Percentiles rank a stretch among this genome's conserved stretches.
Evolutionary conservation across 2,797 vertebrate genomes (phyloP).

Genomic region (Nyctalus aviator): DNA sequence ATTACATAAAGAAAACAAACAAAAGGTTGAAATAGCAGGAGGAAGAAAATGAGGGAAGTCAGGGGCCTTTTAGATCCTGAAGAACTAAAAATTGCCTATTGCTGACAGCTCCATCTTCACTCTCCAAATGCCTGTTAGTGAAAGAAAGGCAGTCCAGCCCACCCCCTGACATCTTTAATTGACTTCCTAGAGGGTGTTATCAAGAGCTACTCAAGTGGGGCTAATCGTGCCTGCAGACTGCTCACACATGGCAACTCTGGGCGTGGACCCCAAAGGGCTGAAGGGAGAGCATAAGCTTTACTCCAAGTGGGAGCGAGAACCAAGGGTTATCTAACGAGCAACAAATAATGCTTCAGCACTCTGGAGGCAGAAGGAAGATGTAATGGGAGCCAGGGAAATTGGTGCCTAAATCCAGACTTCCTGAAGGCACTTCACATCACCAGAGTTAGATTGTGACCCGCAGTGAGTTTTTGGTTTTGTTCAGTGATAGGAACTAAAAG

Average conservation of each 20-base stretch:
- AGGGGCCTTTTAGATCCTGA: neutral
- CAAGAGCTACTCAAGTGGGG: constrained; percentile 85
- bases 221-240: constrained; percentile 85
- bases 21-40: neutral
- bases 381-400: neutral
- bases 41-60: neutral
- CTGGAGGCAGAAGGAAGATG: constrained; percentile 34
- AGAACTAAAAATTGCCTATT: constrained; percentile 75
- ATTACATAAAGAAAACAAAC: neutral
- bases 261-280: constrained; percentile 81
- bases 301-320: constrained; percentile 72
- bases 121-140: constrained; percentile 81
- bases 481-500: neutral
- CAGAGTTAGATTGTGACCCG: neutral
- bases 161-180: constrained; percentile 89
- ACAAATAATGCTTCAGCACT: constrained; percentile 79
- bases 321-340: constrained; percentile 79
- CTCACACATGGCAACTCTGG: constrained; percentile 83
- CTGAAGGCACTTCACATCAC: neutral
- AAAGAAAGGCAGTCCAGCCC: constrained; percentile 78
- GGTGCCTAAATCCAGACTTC: neutral
- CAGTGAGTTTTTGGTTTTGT: neutral
- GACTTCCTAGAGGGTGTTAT: constrained; percentile 86
- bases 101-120: constrained; percentile 60
- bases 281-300: constrained; percentile 79